Percentiles rank a stretch among this genome's conserved stretches.
phyloP scores from a whole-genome alignment of 2,113 vertebrate species.

The Delphinapterus leucas region DNA sequence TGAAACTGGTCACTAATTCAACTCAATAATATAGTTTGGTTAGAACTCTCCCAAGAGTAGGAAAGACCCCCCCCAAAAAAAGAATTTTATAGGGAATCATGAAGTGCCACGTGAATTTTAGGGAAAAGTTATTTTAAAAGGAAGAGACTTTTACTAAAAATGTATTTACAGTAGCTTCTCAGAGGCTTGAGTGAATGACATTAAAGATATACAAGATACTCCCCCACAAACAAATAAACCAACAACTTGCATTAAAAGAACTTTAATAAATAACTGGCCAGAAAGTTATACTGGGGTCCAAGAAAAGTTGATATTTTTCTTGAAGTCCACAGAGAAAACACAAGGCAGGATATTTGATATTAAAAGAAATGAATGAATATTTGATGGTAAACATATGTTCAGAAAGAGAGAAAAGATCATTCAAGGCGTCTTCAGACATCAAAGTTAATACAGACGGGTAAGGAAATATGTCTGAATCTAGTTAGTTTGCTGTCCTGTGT shows the following conservation, averaged over 20 bases:
- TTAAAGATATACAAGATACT: neutral
- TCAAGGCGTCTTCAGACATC: neutral
- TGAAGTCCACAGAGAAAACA: neutral
- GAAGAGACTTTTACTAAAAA: neutral
- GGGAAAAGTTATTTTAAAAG: neutral
- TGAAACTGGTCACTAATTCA: neutral
- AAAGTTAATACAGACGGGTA: neutral
- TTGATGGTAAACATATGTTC: neutral
- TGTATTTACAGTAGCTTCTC: neutral
- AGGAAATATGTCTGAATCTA: neutral
- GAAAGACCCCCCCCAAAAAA: neutral
- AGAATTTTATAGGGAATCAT: neutral
- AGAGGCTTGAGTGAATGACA: neutral
- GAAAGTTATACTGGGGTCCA: neutral
- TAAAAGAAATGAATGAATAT: conserved; percentile 20
- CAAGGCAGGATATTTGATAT: neutral
- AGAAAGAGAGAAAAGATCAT: neutral
- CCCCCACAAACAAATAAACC: neutral
- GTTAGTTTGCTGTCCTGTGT: neutral
- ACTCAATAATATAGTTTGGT: neutral
- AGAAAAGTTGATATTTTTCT: neutral
- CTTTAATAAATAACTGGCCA: neutral
- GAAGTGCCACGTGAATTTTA: neutral
- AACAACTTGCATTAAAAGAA: neutral
- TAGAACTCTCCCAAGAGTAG: neutral